Base-by-base conservation (phyloP, 64 coral and sea anemone genomes). In the Porites lutea region DNA sequence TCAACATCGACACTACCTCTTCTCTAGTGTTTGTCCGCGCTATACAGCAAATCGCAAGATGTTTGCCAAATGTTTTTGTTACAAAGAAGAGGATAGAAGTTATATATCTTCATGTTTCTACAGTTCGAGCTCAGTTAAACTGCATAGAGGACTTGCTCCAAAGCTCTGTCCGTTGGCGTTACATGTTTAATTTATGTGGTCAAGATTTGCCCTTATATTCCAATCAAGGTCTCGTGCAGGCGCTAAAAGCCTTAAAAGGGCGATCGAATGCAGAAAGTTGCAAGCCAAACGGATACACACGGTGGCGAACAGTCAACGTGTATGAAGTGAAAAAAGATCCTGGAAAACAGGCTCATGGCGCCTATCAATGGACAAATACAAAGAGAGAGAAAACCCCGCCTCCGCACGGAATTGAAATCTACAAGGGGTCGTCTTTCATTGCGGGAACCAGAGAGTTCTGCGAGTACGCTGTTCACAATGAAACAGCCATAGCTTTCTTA, bases 31-130 rank as follows among this genome's bases (percentile, higher is more conserved):
- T 91, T 83, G 51, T 71, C 3, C 43, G 68, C 52, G 79, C 89
- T 21, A 66, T 91, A 14, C 9, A 82, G 67, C 44, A 51, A 15
- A 57, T 84, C 21, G 66, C 74, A 59, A 27, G 43, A 1, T 91
- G 89, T 84, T 64, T 91, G 20, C 89, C 89, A 46, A 83, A 91
- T 58, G 89, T 91, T 13, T 72, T 73, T 58, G 53, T 91, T 22
- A 67, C 89, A 72, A 71, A 63, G 19, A 83, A 71, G 7, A 68
- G 62, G 11, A 18, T 91, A 5, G 57, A 91, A 59, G 79, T 91
- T 52, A 66, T 73, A 12, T 91, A 79, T 48, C 59, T 79, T 0
- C 48, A 91, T 18, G 49, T 90, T 81, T 90, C 88, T 10, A 72
- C 59, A 3, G 59, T 90, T 59, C 74, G 63, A 82, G 88, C 88